Evolutionary conservation across 1,140 invertebrate species (phyloP), one percentile per base, ranked within the genome.

Genomic region (Cydia strobilella): DNA sequence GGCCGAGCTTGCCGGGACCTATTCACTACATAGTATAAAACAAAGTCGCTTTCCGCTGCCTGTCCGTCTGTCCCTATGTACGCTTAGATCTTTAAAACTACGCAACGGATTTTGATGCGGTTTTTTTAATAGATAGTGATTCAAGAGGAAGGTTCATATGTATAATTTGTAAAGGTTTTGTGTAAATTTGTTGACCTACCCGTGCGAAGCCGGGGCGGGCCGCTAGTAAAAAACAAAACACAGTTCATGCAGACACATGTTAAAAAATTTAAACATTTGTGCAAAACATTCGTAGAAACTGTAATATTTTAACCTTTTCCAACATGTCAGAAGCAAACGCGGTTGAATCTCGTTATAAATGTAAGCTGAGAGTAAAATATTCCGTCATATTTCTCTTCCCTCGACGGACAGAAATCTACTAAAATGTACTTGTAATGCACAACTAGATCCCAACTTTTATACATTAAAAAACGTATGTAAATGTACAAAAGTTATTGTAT

Each of bases 321-420:
- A 18, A 54, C 51, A 54, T 54, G 51, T 54, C 51, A 54, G 51
- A 18, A 18, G 51, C 51, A 54, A 54, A 7, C 3, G 51, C 51
- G 51, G n/a, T 18, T 18, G 51, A 18, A n/a, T 18, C 51, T 54
- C 51, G 51, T 54, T 54, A 54, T 54, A 54, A 54, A 54, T 54
- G 51, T 54, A 54, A 54, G 51, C 51, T 54, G 15, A 0, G n/a
- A 54, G 7, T 54, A 20, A 54, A 54, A 54, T 54, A 54, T 9
- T n/a, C 2, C 51, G 51, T 54, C 51, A 54, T 54, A 54, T 54
- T 18, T 54, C 51, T n/a, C 15, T 54, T 54, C n/a, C 7, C 51
- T 20, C 51, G 51, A 18, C 51, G 51, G n/a, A 54, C n/a, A 54
- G 15, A 54, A 18, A 7, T 54, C 12, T 18, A 3, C 51, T 54